These are phyloP conservation scores for Cichlasoma orientale DNA, from an alignment of 2,797 vertebrate genomes.

Conservation along the genomic window DNA sequence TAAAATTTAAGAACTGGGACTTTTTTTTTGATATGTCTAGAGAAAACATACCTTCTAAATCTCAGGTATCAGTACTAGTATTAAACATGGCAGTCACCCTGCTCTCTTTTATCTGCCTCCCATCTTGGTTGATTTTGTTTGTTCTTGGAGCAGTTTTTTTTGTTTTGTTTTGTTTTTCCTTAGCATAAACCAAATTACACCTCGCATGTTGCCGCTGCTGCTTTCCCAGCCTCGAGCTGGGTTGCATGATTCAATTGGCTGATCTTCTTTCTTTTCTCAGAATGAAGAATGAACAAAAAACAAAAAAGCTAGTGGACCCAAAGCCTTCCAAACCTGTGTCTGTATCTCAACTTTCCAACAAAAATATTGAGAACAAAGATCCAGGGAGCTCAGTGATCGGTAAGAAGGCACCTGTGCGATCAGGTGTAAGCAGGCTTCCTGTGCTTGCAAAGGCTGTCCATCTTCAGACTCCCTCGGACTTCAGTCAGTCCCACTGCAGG, in stretches of 20 bases:
- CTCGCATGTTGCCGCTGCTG: background rate
- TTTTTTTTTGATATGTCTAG: background rate
- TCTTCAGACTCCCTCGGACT: conserved; percentile 55
- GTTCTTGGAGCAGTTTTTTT: background rate
- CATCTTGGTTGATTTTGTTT: background rate
- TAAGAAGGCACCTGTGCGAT: conserved; percentile 40
- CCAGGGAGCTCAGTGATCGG: conserved; percentile 47
- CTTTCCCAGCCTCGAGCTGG: background rate
- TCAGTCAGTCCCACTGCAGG: conserved; percentile 55
- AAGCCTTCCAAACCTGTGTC: conserved; percentile 50
- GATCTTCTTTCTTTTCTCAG: conserved; percentile 44
- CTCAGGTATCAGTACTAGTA: background rate
- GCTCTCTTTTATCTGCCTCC: background rate
- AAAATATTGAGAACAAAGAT: conserved; percentile 73
- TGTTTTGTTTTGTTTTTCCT: no score
- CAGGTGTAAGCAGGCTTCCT: conserved; percentile 76
- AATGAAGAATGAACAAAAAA: conserved; percentile 69
- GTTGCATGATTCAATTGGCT: background rate
- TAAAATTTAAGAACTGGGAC: background rate
- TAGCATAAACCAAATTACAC: no score
- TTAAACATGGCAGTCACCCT: background rate
- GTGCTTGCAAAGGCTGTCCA: conserved; percentile 75
- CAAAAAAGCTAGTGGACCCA: conserved; percentile 39
- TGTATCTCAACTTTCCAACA: conserved; percentile 25
- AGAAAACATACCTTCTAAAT: background rate